Base-by-base conservation (phyloP, 2,888 invertebrate species). In the Hipparchia sbordonii region DNA sequence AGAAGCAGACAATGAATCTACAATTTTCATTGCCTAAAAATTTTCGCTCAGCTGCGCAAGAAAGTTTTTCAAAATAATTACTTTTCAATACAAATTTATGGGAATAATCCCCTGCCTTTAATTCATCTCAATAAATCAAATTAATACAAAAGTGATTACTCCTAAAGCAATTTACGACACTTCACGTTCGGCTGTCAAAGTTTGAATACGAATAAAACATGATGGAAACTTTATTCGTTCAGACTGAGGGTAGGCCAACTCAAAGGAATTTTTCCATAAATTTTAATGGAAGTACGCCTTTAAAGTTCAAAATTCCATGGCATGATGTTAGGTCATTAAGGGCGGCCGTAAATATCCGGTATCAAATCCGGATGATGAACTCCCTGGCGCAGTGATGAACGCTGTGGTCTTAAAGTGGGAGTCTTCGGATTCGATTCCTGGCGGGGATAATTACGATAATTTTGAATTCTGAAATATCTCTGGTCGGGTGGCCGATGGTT, bases 141-240 rank as follows among this genome's bases (percentile, higher is more conserved):
- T 77, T 77, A 78, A 77, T 77, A 71, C 67, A 67, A 73, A 77
- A 77, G 74, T 76, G 76, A 77, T 76, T 78, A 75, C 72, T 72
- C 61, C 67, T 66, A 70, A 73, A 71, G 10, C 70, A 73, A 76
- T 76, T 77, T 77, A 72, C 70, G 60, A 71, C 71, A 61, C 69
- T 65, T 65, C 63, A 65, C 72, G 45, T 74, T 70, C 63, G 65
- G 63, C 72, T 76, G 72, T 76, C 72, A 74, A 59, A 48, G 46
- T 73, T 75, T 75, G 72, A 75, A 65, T 69, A 51, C 69, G 72
- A 70, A 72, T 72, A 65, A 72, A 72, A 65, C 72, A 65, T 72
- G 67, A 56, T 46, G 54, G 23, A 56, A 67, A 67, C 57, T 67
- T 67, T 56, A 23, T 23, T 6, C 1, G 5, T 57, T 67, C 46